A percentile compares a stretch with the other conserved stretches of the same genome.
phyloP scores from a whole-genome alignment of 1,140 invertebrate genomes.

The Paramacrobiotus metropolitanus region DNA sequence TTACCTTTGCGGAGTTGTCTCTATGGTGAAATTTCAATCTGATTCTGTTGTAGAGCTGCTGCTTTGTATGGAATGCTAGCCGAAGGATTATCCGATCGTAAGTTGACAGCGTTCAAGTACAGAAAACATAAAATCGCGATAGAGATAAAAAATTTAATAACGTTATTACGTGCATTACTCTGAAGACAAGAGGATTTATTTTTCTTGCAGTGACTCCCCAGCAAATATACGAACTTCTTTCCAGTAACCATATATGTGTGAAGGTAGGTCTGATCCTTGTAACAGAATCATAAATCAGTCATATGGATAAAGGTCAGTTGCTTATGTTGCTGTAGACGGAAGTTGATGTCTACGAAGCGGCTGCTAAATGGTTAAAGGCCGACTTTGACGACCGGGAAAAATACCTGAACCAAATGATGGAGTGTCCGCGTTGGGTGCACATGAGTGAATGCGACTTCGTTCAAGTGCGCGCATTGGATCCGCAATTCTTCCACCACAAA shows the following conservation, averaged over 20 bases:
- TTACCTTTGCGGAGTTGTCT: too few relatives aligned
- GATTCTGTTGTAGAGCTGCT: too few relatives aligned
- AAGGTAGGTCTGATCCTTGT: neutral
- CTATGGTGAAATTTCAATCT: too few relatives aligned
- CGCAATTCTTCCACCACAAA: conserved; percentile 2
- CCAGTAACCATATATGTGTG: neutral
- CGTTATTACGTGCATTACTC: too few relatives aligned
- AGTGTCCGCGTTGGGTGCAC: neutral
- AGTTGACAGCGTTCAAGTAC: too few relatives aligned
- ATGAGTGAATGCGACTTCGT: neutral
- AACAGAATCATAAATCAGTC: too few relatives aligned
- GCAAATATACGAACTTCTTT: neutral
- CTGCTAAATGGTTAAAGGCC: neutral
- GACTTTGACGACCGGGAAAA: neutral
- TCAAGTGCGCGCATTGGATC: neutral
- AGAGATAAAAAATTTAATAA: too few relatives aligned
- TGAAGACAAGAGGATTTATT: too few relatives aligned
- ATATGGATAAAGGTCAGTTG: too few relatives aligned
- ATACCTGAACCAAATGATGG: neutral
- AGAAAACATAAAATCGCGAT: too few relatives aligned
- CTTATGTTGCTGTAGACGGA: neutral
- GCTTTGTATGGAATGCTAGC: too few relatives aligned
- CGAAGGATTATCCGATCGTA: too few relatives aligned
- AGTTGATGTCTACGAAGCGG: neutral
- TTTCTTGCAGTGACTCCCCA: neutral